Evolutionary conservation across 2,113 vertebrate species (phyloP).

Genomic region (Cichladusa arquata): DNA sequence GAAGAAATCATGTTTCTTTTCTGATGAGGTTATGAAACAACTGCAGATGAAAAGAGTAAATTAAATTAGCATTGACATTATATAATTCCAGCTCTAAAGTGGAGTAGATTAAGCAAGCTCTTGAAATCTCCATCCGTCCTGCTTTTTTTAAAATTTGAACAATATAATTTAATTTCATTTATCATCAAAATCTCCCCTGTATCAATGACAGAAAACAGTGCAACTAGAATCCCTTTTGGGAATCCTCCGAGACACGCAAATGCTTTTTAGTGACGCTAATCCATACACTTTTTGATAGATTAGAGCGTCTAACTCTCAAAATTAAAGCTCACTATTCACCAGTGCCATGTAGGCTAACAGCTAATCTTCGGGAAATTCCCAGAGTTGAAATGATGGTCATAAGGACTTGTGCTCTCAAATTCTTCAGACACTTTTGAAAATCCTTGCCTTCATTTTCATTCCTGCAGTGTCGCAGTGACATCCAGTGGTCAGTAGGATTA

Average conservation of each 20-base stretch:
- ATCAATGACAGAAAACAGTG: conserved; percentile 35
- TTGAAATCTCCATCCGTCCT: background rate
- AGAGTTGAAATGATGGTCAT: background rate
- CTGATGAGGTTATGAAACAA: background rate
- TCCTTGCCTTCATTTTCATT: conserved; percentile 32
- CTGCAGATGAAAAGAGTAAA: background rate
- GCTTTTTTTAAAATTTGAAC: background rate
- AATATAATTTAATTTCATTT: conserved; percentile 18
- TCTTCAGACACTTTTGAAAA: background rate
- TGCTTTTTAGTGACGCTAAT: background rate
- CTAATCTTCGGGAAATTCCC: conserved; percentile 12
- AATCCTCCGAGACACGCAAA: background rate
- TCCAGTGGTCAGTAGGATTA: conserved; percentile 79
- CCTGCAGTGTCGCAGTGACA: conserved; percentile 74
- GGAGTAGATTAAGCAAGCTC: background rate
- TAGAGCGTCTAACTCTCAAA: background rate
- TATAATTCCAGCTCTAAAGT: background rate
- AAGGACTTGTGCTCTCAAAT: background rate
- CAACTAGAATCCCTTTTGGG: background rate
- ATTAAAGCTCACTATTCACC: background rate
- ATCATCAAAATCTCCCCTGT: background rate
- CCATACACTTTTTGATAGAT: background rate
- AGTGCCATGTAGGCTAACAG: background rate
- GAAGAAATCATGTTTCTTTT: background rate
- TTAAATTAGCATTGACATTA: background rate